Base-by-base conservation (phyloP, 1,140 invertebrate genomes). In the Monomorium pharaonis region DNA sequence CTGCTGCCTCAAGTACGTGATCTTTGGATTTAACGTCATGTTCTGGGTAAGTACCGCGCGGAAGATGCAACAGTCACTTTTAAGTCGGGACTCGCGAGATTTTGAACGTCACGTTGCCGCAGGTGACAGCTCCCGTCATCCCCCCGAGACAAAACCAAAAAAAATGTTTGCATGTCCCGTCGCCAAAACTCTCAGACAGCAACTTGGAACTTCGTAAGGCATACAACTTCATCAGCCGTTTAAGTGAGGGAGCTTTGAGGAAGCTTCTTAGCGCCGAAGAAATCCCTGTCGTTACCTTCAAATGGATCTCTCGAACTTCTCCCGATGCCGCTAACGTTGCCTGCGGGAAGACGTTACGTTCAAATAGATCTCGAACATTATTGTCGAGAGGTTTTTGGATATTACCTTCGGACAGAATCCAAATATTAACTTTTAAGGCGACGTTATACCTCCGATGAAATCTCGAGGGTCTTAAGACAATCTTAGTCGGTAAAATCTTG, bases 1-100 rank as follows among this genome's bases (percentile, higher is more conserved):
- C 96, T 99, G 98, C 96, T 99, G 98, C 95, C 96, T 99, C 67
- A 99, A 99, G 96, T 99, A 99, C 96, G 96, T 99, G 94, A 99
- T 99, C 91, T 99, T 99, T 95, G 97, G 98, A 94, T 99, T 99
- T 95, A 99, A 99, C 96, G 98, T 99, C 86, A 96, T 99, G 90
- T 99, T 99, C 96, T 99, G 98, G 98, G 98, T 99, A 95, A 97
- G 97, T 96, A 76, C 14, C 42, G 18, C 2, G 51, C n/a, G 65
- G 33, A 30, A 33, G 30, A 6, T 9, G 62, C 62, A 42, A 65
- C 33, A 37, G n/a, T 21, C 33, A 65, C 18, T 65, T 65, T 42
- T n/a, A n/a, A 42, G 58, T 49, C 56, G n/a, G 27, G 27, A 49
- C 42, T 18, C 18, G 42, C 49, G 33, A 70, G 62, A 30, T 78